phyloP scores from a whole-genome alignment of 1,140 invertebrate species.

The Callitettix versicolor region DNA sequence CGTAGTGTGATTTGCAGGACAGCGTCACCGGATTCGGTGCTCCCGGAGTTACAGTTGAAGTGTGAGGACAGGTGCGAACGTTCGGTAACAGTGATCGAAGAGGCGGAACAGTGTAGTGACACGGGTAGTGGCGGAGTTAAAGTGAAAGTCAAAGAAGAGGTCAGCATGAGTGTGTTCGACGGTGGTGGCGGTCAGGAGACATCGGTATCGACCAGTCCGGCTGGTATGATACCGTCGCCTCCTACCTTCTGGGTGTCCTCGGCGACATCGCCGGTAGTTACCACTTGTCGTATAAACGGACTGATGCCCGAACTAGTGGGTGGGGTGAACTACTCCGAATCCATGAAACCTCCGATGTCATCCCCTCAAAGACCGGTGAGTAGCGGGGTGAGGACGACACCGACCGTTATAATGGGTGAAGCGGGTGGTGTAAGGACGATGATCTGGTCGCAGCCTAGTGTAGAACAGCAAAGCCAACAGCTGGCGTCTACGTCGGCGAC shows the following conservation, averaged over 20 bases:
- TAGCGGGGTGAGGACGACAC: conserved; percentile 39
- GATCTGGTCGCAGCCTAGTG: conserved; percentile 69
- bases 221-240: conserved; percentile 7
- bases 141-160: conserved; percentile 37
- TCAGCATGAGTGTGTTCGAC: conserved; percentile 42
- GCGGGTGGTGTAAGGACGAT: conserved; percentile 81
- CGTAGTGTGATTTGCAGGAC: conserved; percentile 23
- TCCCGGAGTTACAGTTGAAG: conserved; percentile 34
- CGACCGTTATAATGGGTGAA: conserved; percentile 82
- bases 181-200: conserved; percentile 32
- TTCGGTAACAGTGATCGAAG: conserved; percentile 7
- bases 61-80: conserved; percentile 28
- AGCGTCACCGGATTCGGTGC: conserved; percentile 32
- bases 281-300: conserved; percentile 36
- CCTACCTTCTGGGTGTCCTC: conserved; percentile 19
- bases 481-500: conserved; percentile 17
- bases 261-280: conserved; percentile 34
- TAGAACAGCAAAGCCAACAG: conserved; percentile 36
- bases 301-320: background rate
- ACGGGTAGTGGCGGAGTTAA: conserved; percentile 24
- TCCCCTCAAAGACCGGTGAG: conserved; percentile 39
- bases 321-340: conserved; percentile 31
- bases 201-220: background rate
- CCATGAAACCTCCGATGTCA: conserved; percentile 45
- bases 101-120: background rate